Conservation (phyloP, 1,140 invertebrate species). For the Orchestia grillus region DNA sequence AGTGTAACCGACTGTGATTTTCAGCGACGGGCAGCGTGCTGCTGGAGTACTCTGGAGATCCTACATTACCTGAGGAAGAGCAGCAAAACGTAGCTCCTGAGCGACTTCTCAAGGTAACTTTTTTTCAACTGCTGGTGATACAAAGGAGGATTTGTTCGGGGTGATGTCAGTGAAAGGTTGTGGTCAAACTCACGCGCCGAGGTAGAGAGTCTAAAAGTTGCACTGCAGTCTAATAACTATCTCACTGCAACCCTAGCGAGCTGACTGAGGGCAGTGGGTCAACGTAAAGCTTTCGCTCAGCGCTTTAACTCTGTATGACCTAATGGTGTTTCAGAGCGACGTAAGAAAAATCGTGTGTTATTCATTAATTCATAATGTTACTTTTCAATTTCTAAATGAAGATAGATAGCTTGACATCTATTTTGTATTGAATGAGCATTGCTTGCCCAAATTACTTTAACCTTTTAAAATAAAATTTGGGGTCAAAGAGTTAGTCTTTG, state of each 20-base stretch:
- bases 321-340: no score
- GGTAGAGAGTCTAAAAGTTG: not conserved
- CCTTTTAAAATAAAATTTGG: no score
- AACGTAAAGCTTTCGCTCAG: not conserved
- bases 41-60: slow-evolving; percentile 12
- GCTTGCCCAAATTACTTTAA: no score
- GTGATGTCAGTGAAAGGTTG: no score
- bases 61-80: not conserved
- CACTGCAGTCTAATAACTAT: not conserved
- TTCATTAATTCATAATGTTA: no score
- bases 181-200: not conserved
- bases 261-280: not conserved
- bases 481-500: no score
- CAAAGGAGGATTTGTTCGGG: no score
- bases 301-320: not conserved
- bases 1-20: not conserved
- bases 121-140: not conserved
- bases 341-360: no score
- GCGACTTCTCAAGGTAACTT: slow-evolving; percentile 2
- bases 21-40: slow-evolving; percentile 36
- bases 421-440: no score
- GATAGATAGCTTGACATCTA: no score
- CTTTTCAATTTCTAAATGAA: no score
- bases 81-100: not conserved
- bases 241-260: not conserved